A percentile compares a stretch with the other conserved stretches of the same genome.
Conservation (phyloP, 2,888 invertebrate species). For the Drosophila pseudotakahashii region DNA sequence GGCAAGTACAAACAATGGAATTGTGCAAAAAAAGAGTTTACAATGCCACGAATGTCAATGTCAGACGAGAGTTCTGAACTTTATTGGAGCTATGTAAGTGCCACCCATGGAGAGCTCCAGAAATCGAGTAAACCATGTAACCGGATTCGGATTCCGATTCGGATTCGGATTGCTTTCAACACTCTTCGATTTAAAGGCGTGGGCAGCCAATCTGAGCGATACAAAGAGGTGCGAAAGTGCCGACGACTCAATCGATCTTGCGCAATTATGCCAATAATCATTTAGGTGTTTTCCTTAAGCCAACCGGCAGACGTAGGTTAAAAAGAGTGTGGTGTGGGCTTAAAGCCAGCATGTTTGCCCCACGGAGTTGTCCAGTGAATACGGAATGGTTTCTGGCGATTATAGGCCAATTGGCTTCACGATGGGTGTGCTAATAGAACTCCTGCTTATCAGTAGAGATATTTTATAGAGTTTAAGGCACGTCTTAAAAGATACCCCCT, state of each 20-base stretch:
- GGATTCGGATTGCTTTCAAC: conserved; percentile 40
- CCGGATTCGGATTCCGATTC: conserved; percentile 53
- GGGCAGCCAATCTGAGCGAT: background rate
- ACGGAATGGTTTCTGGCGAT: conserved; percentile 50
- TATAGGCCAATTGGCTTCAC: conserved; percentile 26
- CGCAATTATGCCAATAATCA: conserved; percentile 68
- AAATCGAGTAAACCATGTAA: conserved; percentile 15
- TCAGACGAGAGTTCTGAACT: conserved; percentile 36
- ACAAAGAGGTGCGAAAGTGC: conserved; percentile 44
- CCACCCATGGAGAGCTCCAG: conserved; percentile 5
- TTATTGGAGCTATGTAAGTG: background rate
- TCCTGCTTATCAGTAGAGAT: background rate
- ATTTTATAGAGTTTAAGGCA: background rate
- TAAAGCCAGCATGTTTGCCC: conserved; percentile 63
- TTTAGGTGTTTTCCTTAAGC: conserved; percentile 17
- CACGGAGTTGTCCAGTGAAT: conserved; percentile 51
- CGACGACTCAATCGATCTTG: conserved; percentile 47
- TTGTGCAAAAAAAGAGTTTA: conserved; percentile 53
- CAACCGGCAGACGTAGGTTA: conserved; percentile 19
- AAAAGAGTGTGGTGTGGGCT: conserved; percentile 53
- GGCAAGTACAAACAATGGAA: conserved; percentile 59
- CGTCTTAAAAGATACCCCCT: background rate
- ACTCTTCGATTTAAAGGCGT: conserved; percentile 6
- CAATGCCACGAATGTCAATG: conserved; percentile 74
- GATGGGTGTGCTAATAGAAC: conserved; percentile 18